A percentile compares a stretch with the other conserved stretches of the same genome.
Evolutionary conservation across 2,113 vertebrate genomes (phyloP).

Genomic region (Thalassarche chlororhynchos): DNA sequence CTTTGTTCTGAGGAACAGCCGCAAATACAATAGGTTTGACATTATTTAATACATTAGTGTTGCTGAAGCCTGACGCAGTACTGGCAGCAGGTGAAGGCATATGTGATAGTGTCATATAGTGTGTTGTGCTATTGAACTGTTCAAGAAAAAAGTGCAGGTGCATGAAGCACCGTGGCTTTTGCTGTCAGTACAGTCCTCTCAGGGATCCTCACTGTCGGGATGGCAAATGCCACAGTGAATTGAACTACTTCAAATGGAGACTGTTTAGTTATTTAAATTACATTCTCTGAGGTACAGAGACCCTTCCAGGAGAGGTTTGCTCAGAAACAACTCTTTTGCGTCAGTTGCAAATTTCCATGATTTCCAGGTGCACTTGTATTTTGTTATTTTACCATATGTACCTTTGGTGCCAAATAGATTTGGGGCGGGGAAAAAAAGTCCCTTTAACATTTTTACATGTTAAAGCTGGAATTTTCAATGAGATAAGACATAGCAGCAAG

Average conservation of each 20-base stretch:
- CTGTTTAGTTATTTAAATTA: not conserved
- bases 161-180: not conserved
- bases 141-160: not conserved
- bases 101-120: not conserved
- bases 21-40: not conserved
- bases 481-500: not conserved
- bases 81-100: not conserved
- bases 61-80: not conserved
- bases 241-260: not conserved
- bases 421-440: accelerated
- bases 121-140: not conserved
- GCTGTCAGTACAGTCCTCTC: not conserved
- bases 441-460: not conserved
- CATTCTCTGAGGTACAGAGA: not conserved
- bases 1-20: not conserved
- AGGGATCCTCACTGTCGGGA: not conserved
- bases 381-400: not conserved
- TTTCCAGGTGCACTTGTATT: not conserved
- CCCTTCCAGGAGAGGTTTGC: not conserved
- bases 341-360: not conserved
- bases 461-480: not conserved
- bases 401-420: not conserved
- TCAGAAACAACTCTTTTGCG: not conserved
- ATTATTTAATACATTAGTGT: not conserved
- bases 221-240: not conserved